Percentiles rank a stretch among this genome's conserved stretches.
Conservation (phyloP, 1,140 invertebrate genomes). For the Caenorhabditis briggsae region DNA sequence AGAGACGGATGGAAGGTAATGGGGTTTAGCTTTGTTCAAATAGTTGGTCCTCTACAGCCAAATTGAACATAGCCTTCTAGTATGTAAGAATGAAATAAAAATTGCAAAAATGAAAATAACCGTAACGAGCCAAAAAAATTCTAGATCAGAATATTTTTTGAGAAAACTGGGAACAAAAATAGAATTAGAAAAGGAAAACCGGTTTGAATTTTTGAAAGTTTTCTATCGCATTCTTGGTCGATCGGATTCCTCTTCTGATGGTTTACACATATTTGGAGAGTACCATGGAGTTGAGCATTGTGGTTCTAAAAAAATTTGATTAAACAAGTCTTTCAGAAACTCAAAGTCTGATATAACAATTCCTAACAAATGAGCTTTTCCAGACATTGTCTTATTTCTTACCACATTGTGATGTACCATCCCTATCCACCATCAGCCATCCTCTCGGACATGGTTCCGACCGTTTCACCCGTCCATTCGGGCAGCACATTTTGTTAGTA, state of each 20-base stretch:
- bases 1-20: constrained; percentile 7
- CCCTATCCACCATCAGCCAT: constrained; percentile 31
- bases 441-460: constrained; percentile 43
- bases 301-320: neutral
- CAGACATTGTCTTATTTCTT: neutral
- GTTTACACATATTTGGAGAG: constrained; percentile 5
- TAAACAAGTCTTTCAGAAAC: too few relatives aligned
- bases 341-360: too few relatives aligned
- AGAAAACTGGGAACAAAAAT: neutral
- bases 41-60: neutral
- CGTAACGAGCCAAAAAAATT: constrained; percentile 10
- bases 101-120: neutral
- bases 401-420: constrained; percentile 14
- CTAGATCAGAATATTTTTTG: neutral
- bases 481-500: constrained; percentile 67
- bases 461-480: constrained; percentile 40
- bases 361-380: neutral
- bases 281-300: constrained; percentile 24
- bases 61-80: neutral
- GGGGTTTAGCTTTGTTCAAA: too few relatives aligned
- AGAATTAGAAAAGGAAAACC: neutral
- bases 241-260: neutral
- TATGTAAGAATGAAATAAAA: neutral
- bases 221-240: constrained; percentile 22
- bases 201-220: neutral